phyloP scores from a whole-genome alignment of 2,888 invertebrate genomes.

The Alloplasta piceator region DNA sequence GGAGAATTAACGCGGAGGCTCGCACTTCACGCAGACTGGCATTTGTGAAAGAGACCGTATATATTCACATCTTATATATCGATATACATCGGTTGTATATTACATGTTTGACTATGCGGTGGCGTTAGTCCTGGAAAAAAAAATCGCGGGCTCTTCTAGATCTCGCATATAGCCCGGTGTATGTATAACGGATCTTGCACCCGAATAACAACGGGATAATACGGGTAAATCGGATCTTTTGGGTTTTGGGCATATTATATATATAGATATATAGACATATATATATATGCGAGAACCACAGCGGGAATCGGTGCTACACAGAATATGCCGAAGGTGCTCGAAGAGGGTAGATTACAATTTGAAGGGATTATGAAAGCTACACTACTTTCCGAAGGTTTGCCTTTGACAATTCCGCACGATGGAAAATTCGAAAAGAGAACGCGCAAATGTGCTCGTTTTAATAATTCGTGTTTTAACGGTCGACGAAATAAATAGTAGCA shows the following conservation, averaged over 20 bases:
- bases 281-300: conserved; percentile 4
- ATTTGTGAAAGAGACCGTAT: conserved; percentile 41
- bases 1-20: conserved; percentile 23
- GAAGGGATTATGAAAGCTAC: conserved; percentile 67
- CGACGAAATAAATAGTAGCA: not conserved
- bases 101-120: conserved; percentile 8
- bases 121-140: conserved; percentile 24
- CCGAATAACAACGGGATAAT: conserved; percentile 68
- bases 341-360: conserved; percentile 67
- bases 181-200: conserved; percentile 66
- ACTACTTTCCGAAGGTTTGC: conserved; percentile 55
- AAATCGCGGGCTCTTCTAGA: conserved; percentile 10
- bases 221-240: conserved; percentile 70
- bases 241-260: conserved; percentile 41
- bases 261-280: conserved; percentile 28
- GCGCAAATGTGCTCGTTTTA: not conserved
- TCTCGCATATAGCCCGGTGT: conserved; percentile 32
- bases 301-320: conserved; percentile 35
- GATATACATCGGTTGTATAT: conserved; percentile 25
- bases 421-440: not conserved
- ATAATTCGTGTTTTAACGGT: not conserved
- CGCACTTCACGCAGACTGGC: conserved; percentile 51
- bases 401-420: conserved; percentile 6
- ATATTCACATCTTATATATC: conserved; percentile 3
- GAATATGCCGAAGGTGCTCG: conserved; percentile 29